Evolutionary conservation across 2,888 invertebrate species (phyloP).

Genomic region (Lagria hirta): DNA sequence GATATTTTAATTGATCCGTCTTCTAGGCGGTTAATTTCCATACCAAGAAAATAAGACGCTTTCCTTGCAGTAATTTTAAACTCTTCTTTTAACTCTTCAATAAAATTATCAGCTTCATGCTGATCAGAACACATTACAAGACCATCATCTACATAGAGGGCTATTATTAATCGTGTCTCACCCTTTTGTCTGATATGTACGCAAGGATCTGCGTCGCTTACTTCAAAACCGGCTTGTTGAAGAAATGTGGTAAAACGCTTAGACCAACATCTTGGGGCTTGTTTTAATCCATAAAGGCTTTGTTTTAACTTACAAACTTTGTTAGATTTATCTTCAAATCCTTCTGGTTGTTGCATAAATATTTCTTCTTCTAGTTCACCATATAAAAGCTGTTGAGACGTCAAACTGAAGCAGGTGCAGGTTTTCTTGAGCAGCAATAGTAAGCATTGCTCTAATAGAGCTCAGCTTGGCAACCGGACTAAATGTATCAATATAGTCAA

Average conservation of each 20-base stretch:
- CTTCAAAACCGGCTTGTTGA: constrained; percentile 17
- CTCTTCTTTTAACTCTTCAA: constrained; percentile 21
- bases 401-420: constrained; percentile 1
- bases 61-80: constrained; percentile 11
- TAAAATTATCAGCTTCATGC: constrained; percentile 25
- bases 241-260: constrained; percentile 37
- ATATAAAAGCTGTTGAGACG: constrained; percentile 5
- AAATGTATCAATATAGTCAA: constrained; percentile 5
- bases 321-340: constrained; percentile 36
- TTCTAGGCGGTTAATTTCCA: not conserved
- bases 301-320: constrained; percentile 41
- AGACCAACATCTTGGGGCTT: constrained; percentile 46
- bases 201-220: constrained; percentile 40
- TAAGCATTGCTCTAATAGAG: not conserved
- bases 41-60: constrained; percentile 6
- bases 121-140: constrained; percentile 27
- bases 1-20: not conserved
- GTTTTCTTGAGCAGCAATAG: constrained; percentile 1
- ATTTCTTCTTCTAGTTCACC: constrained; percentile 9
- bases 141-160: constrained; percentile 43
- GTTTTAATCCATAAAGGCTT: constrained; percentile 47
- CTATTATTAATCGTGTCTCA: constrained; percentile 26
- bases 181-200: constrained; percentile 30
- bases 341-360: constrained; percentile 33
- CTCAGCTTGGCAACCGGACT: constrained; percentile 1